Base-by-base conservation (phyloP, 2,113 vertebrate genomes). In the Meleagris gallopavo region DNA sequence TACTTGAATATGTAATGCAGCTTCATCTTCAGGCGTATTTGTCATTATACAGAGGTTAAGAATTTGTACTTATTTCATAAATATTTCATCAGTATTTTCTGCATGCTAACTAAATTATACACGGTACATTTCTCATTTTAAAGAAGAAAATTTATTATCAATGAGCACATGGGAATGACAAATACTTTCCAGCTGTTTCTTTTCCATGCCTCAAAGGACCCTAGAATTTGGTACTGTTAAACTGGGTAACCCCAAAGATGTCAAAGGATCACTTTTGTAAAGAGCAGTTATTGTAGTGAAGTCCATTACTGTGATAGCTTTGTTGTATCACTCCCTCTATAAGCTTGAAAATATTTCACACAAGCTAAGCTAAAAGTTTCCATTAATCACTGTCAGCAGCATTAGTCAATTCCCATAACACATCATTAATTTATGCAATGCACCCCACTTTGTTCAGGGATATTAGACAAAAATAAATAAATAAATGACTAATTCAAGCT, bases 341-440 rank as follows among this genome's bases (percentile, higher is more conserved):
- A 52, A 71, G 32, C 34, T 67, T 57, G 46, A 88, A 77, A 89
- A 88, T 80, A 83, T 70, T 89, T 86, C 72, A 87, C 64, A 67
- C 15, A 77, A 95, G 41, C 58, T 2, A 48, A 69, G 34, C 52
- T 79, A 73, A 57, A 91, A 89, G 45, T 90, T 94, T 83, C 83
- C 67, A 90, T 95, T 93, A 85, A 91, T 88, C 90, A 83, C 60
- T 85, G 91, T 83, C 67, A 76, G 64, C n/a, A 82, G 43, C 50
- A 83, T 32, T 86, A 89, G 34, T 46, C 46, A 89, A 57, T 64
- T 91, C 78, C 84, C 43, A 58, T 36, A 70, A 71, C 18, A 71
- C 20, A 17, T 10, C 60, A 71, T 78, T 88, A 80, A 83, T 80
- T 89, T 77, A 70, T 38, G 34, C 11, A 0, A 66, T 11, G 19